phyloP scores from a whole-genome alignment of 2,888 invertebrate genomes.

The Ptychoptera contaminata region DNA sequence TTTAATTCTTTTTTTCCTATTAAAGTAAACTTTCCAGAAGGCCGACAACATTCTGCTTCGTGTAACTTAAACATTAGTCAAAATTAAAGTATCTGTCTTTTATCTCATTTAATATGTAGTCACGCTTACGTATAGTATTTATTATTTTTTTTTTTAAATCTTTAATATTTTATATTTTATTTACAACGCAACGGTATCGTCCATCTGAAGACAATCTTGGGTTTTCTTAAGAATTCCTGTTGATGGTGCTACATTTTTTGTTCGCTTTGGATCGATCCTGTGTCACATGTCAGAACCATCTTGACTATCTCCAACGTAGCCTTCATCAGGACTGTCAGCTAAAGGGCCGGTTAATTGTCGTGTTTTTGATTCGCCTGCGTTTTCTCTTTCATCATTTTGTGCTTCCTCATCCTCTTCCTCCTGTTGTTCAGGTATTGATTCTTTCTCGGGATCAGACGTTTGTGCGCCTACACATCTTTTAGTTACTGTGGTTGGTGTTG shows the following conservation, averaged over 20 bases:
- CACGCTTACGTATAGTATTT: neutral
- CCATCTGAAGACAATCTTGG: conserved; percentile 14
- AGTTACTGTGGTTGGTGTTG: conserved; percentile 26
- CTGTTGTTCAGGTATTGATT: conserved; percentile 25
- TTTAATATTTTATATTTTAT: neutral
- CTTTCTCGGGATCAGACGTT: conserved; percentile 36
- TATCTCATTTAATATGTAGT: neutral
- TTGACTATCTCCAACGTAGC: conserved; percentile 62
- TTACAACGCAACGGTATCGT: conserved; percentile 28
- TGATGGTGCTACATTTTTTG: conserved; percentile 2
- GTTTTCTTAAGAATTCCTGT: conserved; percentile 1
- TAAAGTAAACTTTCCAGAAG: too few relatives aligned
- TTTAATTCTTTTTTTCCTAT: too few relatives aligned
- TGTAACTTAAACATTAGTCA: too few relatives aligned
- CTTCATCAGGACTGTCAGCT: conserved; percentile 75
- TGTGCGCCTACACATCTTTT: conserved; percentile 46
- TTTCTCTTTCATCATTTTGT: too few relatives aligned
- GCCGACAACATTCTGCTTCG: too few relatives aligned
- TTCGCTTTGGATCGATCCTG: conserved; percentile 13
- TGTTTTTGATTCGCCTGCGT: conserved; percentile 23
- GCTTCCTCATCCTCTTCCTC: conserved; percentile 32
- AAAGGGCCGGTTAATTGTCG: conserved; percentile 32
- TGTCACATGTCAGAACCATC: conserved; percentile 56
- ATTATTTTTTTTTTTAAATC: neutral
- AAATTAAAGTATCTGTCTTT: too few relatives aligned